Conservation (phyloP, 2,888 invertebrate genomes). For the Coelopa pilipes region DNA sequence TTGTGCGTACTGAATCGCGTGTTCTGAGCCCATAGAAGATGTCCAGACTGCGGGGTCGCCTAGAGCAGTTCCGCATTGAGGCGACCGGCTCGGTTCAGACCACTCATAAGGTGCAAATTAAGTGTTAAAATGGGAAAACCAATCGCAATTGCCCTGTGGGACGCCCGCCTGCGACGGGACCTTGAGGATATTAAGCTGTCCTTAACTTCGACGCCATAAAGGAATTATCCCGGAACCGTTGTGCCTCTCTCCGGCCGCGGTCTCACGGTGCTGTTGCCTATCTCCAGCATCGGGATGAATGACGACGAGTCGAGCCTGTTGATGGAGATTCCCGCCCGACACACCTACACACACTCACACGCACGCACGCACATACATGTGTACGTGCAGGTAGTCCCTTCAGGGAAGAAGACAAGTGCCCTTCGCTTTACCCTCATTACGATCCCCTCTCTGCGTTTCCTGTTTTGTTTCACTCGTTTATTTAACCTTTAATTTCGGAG, state of each 20-base stretch:
- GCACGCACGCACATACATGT: neutral
- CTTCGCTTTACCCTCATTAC: constrained; percentile 24
- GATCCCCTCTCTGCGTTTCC: constrained; percentile 53
- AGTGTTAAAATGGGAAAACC: constrained; percentile 40
- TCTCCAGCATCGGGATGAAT: neutral
- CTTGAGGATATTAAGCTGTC: constrained; percentile 20
- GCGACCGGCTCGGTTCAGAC: neutral
- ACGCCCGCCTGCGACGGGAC: constrained; percentile 1
- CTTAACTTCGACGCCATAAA: constrained; percentile 12
- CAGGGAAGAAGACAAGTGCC: neutral
- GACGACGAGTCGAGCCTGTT: neutral
- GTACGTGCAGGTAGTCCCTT: neutral
- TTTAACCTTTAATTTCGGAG: constrained; percentile 41
- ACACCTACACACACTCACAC: constrained; percentile 22
- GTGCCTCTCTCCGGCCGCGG: neutral
- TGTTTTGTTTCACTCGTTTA: constrained; percentile 44
- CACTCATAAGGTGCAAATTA: constrained; percentile 34
- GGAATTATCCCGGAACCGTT: neutral
- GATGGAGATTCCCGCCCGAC: constrained; percentile 1
- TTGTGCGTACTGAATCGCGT: too few species aligned
- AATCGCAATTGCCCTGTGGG: constrained; percentile 31
- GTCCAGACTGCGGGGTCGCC: neutral
- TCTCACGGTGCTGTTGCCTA: constrained; percentile 9
- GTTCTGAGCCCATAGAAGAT: too few species aligned
- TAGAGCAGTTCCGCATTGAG: neutral